Base-by-base conservation (phyloP, 2,113 vertebrate species). In the Chaetodon auriga region DNA sequence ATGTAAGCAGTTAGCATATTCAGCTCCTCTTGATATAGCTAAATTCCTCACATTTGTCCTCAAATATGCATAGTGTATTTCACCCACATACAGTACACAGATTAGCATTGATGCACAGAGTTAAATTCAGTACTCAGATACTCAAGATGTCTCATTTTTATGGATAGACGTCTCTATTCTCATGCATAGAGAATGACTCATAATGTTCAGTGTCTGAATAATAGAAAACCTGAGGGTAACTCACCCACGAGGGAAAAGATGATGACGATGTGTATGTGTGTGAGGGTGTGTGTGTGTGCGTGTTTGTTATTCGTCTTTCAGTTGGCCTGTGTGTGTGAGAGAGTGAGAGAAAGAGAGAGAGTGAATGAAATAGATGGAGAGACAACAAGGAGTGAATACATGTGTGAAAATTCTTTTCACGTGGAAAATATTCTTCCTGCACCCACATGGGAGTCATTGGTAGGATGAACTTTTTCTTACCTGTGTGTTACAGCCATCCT, bases 401-500 rank as follows among this genome's bases (percentile, higher is more conserved):
- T 75, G 41, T 60, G 75, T 72, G 35, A 74, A 80, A 64, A 23
- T 38, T 8, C 49, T 74, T 78, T 73, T 41, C 45, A 55, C 46
- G 48, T 45, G 58, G 77, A 46, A 81, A 66, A 72, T 66, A 63
- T 45, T 71, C 9, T 53, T 70, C 18, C 53, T 57, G n/a, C 41
- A 25, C 9, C 51, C 35, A 49, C 36, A 53, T 66, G n/a, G 49
- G 43, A 77, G 15, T 71, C 55, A 60, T 68, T 75, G 53, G 54
- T 69, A 78, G 61, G 69, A 57, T 85, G 68, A 87, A 82, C 65
- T 82, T 77, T 75, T 83, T 69, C 81, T 89, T 64, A 85, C 77
- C 75, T 87, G 43, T 4, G 54, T 83, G 70, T 79, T 80, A 21
- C 5, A 46, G 19, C 68, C 23, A 14, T 55, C 41, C 55, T 76